A percentile compares a stretch with the other conserved stretches of the same genome.
phyloP scores from a whole-genome alignment of 2,888 invertebrate genomes.

The Drosophila paranaensis region DNA sequence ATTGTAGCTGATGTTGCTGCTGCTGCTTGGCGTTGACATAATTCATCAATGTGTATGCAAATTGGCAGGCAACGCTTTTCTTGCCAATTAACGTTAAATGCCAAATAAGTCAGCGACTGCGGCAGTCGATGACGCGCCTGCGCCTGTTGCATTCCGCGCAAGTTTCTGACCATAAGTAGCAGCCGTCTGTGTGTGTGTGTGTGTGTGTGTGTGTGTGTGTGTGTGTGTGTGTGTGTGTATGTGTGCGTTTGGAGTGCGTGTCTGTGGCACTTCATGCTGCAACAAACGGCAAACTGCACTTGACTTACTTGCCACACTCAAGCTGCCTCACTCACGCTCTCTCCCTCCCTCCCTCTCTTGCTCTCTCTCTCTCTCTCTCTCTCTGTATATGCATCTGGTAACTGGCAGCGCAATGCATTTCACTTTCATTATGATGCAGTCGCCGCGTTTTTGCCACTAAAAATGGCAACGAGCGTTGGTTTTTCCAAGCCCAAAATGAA shows the following conservation, averaged over 20 bases:
- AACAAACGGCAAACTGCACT: slow-evolving; percentile 71
- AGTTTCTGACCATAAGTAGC: slow-evolving; percentile 60
- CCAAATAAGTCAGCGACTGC: slow-evolving; percentile 55
- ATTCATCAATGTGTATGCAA: slow-evolving; percentile 69
- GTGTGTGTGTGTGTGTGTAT: slow-evolving; percentile 33
- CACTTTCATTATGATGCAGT: slow-evolving; percentile 83
- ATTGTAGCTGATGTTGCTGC: background rate
- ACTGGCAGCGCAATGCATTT: slow-evolving; percentile 80
- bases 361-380: slow-evolving; percentile 7
- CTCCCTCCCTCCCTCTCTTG: slow-evolving; percentile 1
- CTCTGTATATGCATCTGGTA: slow-evolving; percentile 68
- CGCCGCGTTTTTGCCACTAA: slow-evolving; percentile 77
- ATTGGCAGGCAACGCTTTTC: slow-evolving; percentile 55
- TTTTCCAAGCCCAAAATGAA: slow-evolving; percentile 78
- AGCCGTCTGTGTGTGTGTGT: slow-evolving; percentile 11
- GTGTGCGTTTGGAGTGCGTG: slow-evolving; percentile 46
- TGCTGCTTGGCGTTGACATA: slow-evolving; percentile 63
- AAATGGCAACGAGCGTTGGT: slow-evolving; percentile 77
- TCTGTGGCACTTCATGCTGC: slow-evolving; percentile 71
- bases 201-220: slow-evolving; percentile 49
- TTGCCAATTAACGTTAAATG: slow-evolving; percentile 71
- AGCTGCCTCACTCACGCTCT: background rate
- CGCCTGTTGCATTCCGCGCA: slow-evolving; percentile 60
- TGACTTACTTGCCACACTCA: slow-evolving; percentile 62
- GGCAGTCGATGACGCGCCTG: slow-evolving; percentile 66